Evolutionary conservation across 2,888 invertebrate species (phyloP), one percentile per base, ranked within the genome.

Genomic region (Disparrhopalites patrizii): DNA sequence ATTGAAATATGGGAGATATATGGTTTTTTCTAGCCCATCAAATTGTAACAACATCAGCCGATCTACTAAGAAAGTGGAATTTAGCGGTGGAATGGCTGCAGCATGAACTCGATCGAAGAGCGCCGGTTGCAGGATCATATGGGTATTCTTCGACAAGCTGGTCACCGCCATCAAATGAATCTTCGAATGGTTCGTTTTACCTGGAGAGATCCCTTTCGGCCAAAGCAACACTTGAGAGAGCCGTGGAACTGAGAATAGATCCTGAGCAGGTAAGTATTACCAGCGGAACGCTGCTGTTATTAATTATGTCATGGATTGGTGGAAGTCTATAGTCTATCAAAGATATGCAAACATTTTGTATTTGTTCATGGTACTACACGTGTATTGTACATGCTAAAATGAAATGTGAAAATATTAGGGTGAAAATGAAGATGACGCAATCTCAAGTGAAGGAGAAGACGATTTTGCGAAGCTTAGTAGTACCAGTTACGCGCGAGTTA

Each of bases 11-110:
- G n/a, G n/a, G n/a, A n/a, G n/a, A n/a, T n/a, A n/a, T n/a, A n/a
- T n/a, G n/a, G n/a, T n/a, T n/a, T n/a, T n/a, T n/a, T n/a, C n/a
- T 87, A 68, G 93, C 93, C 27, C 85, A 88, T 77, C 85, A 87
- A 77, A 86, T 94, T 81, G 83, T 95, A 75, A 86, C 88, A 78
- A 85, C 85, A 68, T 88, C 88, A 79, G 82, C 85, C 2, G 90
- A 91, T 76, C 83, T 95, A 75, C 87, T 90, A 74, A 85, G 89
- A 61, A 90, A 93, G 78, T 96, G 94, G 94, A 83, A 86, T 31
- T 85, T 87, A 77, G 91, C 95, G 66, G 91, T 95, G 2, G 89
- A 91, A 75, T 97, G 96, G 96, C 84, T 97, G 76, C 93, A 93
- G 79, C 94, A 95, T 79, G 96, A 97, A 80, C 84, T 97, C 70